Evolutionary conservation across 2,797 vertebrate species (phyloP).

Genomic region (Myotis findleyi): DNA sequence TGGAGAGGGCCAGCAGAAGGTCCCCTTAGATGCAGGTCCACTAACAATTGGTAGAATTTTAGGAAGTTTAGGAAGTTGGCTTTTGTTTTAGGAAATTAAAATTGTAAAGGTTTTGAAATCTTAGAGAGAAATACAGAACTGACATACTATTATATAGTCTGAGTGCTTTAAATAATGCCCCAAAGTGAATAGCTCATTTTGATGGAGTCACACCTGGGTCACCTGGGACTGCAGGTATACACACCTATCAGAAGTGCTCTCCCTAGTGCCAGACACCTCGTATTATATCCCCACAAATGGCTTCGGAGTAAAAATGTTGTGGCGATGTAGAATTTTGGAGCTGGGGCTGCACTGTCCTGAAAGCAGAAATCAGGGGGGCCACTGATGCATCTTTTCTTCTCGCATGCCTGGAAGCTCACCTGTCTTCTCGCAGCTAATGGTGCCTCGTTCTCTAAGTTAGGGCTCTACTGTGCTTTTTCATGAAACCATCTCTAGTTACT

Average conservation of each 20-base stretch:
- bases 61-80: not conserved
- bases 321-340: not conserved
- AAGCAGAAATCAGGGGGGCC: not conserved
- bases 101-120: conserved; percentile 14
- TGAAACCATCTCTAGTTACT: not conserved
- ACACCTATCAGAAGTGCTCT: not conserved
- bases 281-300: not conserved
- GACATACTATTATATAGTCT: not conserved
- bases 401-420: not conserved
- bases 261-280: not conserved
- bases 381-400: not conserved
- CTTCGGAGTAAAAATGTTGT: not conserved
- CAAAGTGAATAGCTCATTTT: not conserved
- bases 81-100: conserved; percentile 14
- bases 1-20: not conserved
- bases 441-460: not conserved
- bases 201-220: not conserved
- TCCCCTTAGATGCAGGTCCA: not conserved
- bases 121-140: not conserved
- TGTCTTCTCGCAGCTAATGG: not conserved
- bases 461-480: not conserved
- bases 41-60: not conserved
- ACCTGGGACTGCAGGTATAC: not conserved
- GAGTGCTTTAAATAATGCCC: not conserved
- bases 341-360: not conserved